Evolutionary conservation across 2,113 vertebrate species (phyloP).

Genomic region (Zonotrichia leucophrys): DNA sequence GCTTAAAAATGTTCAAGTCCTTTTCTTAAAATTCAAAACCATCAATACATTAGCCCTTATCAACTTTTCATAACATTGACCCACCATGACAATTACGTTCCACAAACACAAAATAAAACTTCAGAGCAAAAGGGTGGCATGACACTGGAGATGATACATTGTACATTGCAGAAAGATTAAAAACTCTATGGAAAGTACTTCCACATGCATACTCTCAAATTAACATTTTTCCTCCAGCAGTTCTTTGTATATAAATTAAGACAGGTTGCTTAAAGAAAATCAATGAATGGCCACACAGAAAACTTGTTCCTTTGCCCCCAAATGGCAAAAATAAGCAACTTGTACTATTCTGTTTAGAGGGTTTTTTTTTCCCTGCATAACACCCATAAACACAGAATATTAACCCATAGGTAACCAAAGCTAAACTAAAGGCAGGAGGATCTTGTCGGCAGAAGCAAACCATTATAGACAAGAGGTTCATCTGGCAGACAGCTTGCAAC

Average conservation of each 20-base stretch:
- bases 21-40: not conserved
- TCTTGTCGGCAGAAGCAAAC: not conserved
- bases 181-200: rapidly evolving
- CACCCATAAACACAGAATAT: not conserved
- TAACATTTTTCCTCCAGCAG: not conserved
- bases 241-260: not conserved
- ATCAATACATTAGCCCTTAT: not conserved
- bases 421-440: not conserved
- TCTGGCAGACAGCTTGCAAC: rapidly evolving
- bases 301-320: not conserved
- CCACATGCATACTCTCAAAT: not conserved
- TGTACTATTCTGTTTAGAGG: not conserved
- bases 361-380: not conserved
- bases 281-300: not conserved
- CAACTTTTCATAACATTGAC: not conserved
- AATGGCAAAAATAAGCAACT: not conserved
- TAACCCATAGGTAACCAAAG: not conserved
- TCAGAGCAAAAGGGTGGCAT: not conserved
- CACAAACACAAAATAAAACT: not conserved
- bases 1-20: not conserved
- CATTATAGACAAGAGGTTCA: not conserved
- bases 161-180: not conserved
- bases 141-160: not conserved
- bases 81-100: not conserved
- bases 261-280: not conserved